These are phyloP conservation scores for Carabus problematicus DNA, from an alignment of 2,888 invertebrate genomes.

Conservation along the genomic window DNA sequence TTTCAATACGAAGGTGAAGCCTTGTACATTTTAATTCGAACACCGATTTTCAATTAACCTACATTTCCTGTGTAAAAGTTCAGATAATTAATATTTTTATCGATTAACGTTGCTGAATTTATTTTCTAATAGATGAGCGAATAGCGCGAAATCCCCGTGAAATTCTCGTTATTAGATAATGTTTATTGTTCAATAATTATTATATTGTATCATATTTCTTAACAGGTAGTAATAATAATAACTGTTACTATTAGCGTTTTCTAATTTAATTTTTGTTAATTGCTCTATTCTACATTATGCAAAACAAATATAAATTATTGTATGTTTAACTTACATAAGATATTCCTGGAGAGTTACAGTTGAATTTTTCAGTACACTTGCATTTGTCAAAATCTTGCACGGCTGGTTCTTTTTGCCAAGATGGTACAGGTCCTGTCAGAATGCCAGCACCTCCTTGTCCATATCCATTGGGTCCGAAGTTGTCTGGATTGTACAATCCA, in stretches of 20 bases:
- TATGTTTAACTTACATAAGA: conserved; percentile 59
- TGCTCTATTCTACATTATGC: not conserved
- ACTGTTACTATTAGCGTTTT: no score
- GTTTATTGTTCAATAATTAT: no score
- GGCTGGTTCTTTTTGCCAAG: conserved; percentile 56
- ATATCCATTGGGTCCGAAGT: conserved; percentile 37
- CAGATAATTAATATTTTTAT: no score
- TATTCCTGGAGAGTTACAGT: conserved; percentile 63
- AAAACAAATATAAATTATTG: not conserved
- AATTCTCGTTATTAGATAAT: no score
- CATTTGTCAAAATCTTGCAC: conserved; percentile 58
- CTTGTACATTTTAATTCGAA: no score
- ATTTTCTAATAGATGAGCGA: conserved; percentile 22
- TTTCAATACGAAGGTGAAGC: no score
- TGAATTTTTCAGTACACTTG: conserved; percentile 64
- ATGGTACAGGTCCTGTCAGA: conserved; percentile 58
- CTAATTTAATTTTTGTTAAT: not conserved
- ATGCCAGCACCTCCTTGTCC: conserved; percentile 49
- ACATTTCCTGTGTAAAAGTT: no score
- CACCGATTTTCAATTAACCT: no score
- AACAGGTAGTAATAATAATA: no score
- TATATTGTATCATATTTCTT: no score
- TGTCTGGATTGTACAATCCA: conserved; percentile 49
- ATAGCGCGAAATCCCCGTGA: no score
- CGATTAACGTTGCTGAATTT: not conserved